Conservation (phyloP, 2,797 vertebrate species). For the Enteromius paludinosus region DNA sequence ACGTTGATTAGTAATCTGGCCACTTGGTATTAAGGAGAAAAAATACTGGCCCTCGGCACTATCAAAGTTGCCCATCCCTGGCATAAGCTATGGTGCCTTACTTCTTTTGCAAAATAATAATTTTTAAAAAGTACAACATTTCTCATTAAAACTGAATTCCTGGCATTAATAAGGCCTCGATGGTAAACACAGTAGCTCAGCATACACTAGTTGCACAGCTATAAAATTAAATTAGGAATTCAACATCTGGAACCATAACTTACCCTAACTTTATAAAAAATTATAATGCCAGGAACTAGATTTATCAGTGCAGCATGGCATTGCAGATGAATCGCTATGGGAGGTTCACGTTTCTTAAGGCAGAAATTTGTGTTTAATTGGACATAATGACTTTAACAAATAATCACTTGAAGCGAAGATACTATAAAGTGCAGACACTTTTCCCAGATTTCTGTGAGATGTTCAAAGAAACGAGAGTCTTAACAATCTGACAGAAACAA, state of each 20-base stretch:
- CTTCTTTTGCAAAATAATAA: neutral
- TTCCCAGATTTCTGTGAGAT: conserved; percentile 35
- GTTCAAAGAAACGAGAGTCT: conserved; percentile 48
- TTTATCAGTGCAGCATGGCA: neutral
- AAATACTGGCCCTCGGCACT: too few species aligned
- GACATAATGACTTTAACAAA: conserved; percentile 55
- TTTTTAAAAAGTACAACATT: too few species aligned
- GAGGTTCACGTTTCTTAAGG: conserved; percentile 27
- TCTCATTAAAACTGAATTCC: neutral
- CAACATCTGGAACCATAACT: neutral
- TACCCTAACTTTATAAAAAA: neutral
- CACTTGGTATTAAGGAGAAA: too few species aligned
- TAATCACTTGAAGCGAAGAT: conserved; percentile 44
- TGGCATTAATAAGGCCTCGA: neutral
- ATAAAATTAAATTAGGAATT: neutral
- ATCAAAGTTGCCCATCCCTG: too few species aligned
- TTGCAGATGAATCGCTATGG: conserved; percentile 33
- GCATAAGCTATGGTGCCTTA: neutral
- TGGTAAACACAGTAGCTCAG: neutral
- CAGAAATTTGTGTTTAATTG: conserved; percentile 45
- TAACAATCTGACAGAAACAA: conserved; percentile 54
- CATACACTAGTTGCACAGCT: neutral
- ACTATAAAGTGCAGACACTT: conserved; percentile 42
- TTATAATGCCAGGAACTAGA: neutral
- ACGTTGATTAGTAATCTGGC: too few species aligned